A percentile compares a stretch with the other conserved stretches of the same genome.
phyloP scores from a whole-genome alignment of 2,113 vertebrate species.

The Chlorodrepanis virens region DNA sequence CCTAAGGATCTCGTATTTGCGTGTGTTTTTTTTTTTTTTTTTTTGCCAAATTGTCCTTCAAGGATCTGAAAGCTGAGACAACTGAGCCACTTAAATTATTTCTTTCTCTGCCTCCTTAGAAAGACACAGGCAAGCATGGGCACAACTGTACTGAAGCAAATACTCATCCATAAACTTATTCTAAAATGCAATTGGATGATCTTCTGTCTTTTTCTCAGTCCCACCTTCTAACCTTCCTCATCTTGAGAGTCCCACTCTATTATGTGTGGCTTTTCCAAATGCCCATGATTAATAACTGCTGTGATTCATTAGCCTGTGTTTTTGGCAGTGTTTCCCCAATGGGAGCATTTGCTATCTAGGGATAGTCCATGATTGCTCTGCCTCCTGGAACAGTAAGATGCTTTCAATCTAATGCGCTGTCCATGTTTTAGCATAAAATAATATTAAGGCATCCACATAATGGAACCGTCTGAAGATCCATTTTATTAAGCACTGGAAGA shows the following conservation, averaged over 20 bases:
- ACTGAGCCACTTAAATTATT: neutral
- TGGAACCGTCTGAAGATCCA: constrained; percentile 46
- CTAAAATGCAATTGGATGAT: neutral
- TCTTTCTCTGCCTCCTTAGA: neutral
- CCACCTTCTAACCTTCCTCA: neutral
- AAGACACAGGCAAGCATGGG: neutral
- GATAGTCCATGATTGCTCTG: constrained; percentile 44
- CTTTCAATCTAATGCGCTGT: constrained; percentile 47
- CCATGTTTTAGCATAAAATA: constrained; percentile 66
- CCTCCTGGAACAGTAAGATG: constrained; percentile 38
- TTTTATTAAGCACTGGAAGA: constrained; percentile 57
- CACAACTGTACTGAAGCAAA: neutral
- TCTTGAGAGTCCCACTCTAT: neutral
- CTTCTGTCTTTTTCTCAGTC: neutral
- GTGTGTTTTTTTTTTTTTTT: constrained; percentile 3
- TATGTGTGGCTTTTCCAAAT: neutral
- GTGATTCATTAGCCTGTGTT: constrained; percentile 50
- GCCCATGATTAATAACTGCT: constrained; percentile 25
- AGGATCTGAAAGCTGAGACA: neutral
- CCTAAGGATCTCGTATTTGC: neutral
- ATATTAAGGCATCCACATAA: constrained; percentile 64
- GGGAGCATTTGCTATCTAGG: constrained; percentile 49
- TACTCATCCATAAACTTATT: neutral
- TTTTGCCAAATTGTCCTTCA: constrained; percentile 11
- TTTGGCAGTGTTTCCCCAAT: constrained; percentile 46